phyloP scores from a whole-genome alignment of 2,113 vertebrate genomes.

The Notarius quadriscutis region DNA sequence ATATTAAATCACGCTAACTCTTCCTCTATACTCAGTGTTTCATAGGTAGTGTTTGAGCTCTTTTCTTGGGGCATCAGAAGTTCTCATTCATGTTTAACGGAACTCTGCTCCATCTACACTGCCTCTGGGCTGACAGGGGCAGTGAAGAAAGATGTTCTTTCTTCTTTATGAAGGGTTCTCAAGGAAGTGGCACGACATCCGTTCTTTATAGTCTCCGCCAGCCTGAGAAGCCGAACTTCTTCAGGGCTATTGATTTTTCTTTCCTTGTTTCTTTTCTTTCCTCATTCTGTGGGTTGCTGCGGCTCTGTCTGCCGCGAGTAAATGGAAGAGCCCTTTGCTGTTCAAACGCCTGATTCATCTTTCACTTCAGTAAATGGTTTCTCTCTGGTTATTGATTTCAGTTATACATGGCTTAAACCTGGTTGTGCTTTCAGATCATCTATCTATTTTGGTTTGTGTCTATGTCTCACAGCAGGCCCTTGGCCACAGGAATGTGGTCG shows the following conservation, averaged over 20 bases:
- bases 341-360: slow-evolving; percentile 24
- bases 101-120: slow-evolving; percentile 16
- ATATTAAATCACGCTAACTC: not conserved
- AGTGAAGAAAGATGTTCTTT: slow-evolving; percentile 30
- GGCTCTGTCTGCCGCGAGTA: slow-evolving; percentile 18
- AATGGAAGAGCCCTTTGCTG: slow-evolving; percentile 21
- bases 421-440: slow-evolving; percentile 18
- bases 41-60: not conserved
- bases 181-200: slow-evolving; percentile 38
- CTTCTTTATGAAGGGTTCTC: slow-evolving; percentile 36
- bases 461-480: slow-evolving; percentile 74
- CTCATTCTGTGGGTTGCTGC: slow-evolving; percentile 25
- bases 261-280: not conserved
- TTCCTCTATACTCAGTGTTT: not conserved
- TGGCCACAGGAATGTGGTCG: slow-evolving; percentile 73
- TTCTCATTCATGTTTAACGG: slow-evolving; percentile 32
- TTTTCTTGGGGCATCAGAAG: not conserved
- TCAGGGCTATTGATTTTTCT: slow-evolving; percentile 57
- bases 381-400: slow-evolving; percentile 37
- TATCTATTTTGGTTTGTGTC: slow-evolving; percentile 51
- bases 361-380: slow-evolving; percentile 31
- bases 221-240: slow-evolving; percentile 38
- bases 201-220: slow-evolving; percentile 17
- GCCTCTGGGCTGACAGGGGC: slow-evolving; percentile 43
- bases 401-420: slow-evolving; percentile 17